Conservation (phyloP, 2,113 vertebrate species). For the Elachura formosa region DNA sequence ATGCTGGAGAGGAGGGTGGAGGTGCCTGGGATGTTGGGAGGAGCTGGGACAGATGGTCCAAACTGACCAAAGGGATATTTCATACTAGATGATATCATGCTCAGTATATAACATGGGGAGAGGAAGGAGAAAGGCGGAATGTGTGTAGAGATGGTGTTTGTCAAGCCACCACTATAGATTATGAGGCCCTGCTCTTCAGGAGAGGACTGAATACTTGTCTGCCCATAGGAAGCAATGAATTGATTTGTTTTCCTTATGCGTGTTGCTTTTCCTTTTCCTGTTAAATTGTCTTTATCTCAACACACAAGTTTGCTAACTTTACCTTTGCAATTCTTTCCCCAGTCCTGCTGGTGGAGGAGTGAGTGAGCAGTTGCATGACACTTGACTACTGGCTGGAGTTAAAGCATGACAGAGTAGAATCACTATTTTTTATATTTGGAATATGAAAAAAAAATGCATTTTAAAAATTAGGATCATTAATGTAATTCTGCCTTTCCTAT, state of each 20-base stretch:
- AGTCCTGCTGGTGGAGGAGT: not conserved
- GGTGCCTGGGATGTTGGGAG: not conserved
- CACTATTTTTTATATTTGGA: not conserved
- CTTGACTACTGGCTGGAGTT: not conserved
- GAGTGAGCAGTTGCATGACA: not conserved
- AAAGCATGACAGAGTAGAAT: not conserved
- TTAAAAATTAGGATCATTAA: not conserved
- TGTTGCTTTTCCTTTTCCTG: not conserved
- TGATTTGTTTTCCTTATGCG: not conserved
- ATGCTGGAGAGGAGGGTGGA: not conserved
- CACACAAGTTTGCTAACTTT: not conserved
- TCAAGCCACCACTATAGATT: rapidly evolving
- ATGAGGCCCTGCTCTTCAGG: too few relatives aligned
- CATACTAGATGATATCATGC: not conserved
- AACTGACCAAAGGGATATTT: not conserved
- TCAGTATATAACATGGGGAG: not conserved
- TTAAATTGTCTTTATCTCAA: not conserved
- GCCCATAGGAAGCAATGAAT: not conserved
- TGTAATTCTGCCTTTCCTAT: not conserved
- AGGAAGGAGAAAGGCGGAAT: not conserved
- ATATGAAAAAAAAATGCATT: not conserved
- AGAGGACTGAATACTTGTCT: not conserved
- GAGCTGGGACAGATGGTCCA: not conserved
- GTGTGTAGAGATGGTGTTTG: not conserved
- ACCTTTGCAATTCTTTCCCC: not conserved